These are phyloP conservation scores for Oplegnathus fasciatus DNA, from an alignment of 2,113 vertebrate genomes.

Conservation along the genomic window DNA sequence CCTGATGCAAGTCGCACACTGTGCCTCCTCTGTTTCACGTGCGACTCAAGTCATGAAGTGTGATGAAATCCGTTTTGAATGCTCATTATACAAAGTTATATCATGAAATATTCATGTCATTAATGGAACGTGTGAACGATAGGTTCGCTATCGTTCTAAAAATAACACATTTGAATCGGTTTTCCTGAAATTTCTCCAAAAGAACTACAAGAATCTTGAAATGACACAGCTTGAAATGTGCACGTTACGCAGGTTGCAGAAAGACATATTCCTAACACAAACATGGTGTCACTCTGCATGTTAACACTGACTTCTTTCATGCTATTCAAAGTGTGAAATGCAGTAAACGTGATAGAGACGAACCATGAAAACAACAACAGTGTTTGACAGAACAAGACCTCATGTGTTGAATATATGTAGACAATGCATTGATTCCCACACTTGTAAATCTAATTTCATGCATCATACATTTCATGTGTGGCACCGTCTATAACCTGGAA, in stretches of 20 bases:
- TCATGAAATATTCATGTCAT: slow-evolving; percentile 73
- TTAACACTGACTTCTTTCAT: slow-evolving; percentile 33
- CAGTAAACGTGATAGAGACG: slow-evolving; percentile 9
- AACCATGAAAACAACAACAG: slow-evolving; percentile 19
- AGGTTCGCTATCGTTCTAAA: slow-evolving; percentile 19
- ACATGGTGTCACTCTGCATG: slow-evolving; percentile 34
- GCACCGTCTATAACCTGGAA: slow-evolving; percentile 29
- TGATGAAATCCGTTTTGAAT: slow-evolving; percentile 37
- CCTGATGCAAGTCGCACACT: slow-evolving; percentile 14
- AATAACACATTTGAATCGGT: background rate
- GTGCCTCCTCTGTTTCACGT: slow-evolving; percentile 22
- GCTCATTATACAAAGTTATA: slow-evolving; percentile 38
- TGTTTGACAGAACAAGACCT: slow-evolving; percentile 30
- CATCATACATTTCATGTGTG: too few species aligned
- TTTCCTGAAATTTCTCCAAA: background rate
- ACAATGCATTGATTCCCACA: slow-evolving; percentile 48
- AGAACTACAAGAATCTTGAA: slow-evolving; percentile 11
- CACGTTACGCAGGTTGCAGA: slow-evolving; percentile 24
- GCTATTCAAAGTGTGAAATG: slow-evolving; percentile 53
- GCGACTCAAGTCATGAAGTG: background rate
- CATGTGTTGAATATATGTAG: slow-evolving; percentile 19
- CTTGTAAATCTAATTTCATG: slow-evolving; percentile 59
- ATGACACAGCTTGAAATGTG: slow-evolving; percentile 35
- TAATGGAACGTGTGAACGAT: slow-evolving; percentile 33
- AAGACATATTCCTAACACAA: slow-evolving; percentile 38